Percentiles rank a stretch among this genome's conserved stretches.
Conservation (phyloP, 2,888 invertebrate species). For the Spodoptera littoralis region DNA sequence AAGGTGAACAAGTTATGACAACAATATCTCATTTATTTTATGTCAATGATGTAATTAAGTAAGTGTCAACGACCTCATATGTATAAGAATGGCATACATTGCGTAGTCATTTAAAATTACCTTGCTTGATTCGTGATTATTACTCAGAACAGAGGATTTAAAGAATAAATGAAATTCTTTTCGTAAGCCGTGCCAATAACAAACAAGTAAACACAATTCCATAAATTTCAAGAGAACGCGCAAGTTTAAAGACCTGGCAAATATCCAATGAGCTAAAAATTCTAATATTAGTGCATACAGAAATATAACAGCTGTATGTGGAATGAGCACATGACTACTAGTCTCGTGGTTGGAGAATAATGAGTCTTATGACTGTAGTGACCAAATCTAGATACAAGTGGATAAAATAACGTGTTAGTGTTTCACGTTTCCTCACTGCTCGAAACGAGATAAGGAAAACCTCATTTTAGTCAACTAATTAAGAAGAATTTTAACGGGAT, state of each 20-base stretch:
- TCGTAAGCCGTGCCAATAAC: constrained; percentile 33
- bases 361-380: constrained; percentile 59
- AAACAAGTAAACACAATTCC: constrained; percentile 62
- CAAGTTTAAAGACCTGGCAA: constrained; percentile 78
- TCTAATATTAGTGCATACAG: constrained; percentile 85
- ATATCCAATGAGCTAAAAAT: constrained; percentile 83
- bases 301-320: constrained; percentile 80
- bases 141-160: constrained; percentile 4
- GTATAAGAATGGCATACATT: constrained; percentile 23
- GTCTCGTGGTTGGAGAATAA: constrained; percentile 64
- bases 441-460: constrained; percentile 20
- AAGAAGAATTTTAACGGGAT: constrained; percentile 11
- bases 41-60: constrained; percentile 42
- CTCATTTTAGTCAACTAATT: constrained; percentile 29
- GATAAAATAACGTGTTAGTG: constrained; percentile 13
- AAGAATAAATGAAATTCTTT: constrained; percentile 22
- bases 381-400: constrained; percentile 38
- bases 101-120: constrained; percentile 13
- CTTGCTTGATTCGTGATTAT: constrained; percentile 3
- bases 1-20: constrained; percentile 19
- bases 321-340: constrained; percentile 83
- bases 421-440: constrained; percentile 8
- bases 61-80: constrained; percentile 45
- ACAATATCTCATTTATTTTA: constrained; percentile 28
- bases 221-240: constrained; percentile 72